These are phyloP conservation scores for Clarias macrocephalus DNA, from an alignment of 2,113 vertebrate species.

Conservation along the genomic window DNA sequence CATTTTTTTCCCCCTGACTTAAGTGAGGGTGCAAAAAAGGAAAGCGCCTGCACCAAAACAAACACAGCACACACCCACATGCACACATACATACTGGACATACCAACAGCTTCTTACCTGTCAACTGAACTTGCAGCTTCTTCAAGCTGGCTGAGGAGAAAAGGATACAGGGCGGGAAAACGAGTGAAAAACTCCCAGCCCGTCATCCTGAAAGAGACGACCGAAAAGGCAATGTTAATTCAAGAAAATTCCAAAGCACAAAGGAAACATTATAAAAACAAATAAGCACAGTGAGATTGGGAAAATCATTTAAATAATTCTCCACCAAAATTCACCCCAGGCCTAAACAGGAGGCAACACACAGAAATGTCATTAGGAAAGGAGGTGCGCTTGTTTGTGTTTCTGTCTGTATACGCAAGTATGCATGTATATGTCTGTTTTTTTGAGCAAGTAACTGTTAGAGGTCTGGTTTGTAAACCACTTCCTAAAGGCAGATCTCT, in stretches of 20 bases:
- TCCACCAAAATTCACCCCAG: neutral
- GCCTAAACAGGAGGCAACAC: constrained; percentile 4
- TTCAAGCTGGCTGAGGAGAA: constrained; percentile 88
- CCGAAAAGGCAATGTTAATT: neutral
- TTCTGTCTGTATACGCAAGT: neutral
- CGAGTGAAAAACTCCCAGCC: constrained; percentile 94
- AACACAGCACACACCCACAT: neutral
- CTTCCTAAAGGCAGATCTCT: constrained; percentile 60
- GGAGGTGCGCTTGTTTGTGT: neutral
- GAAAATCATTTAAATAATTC: neutral
- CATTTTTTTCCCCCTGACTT: neutral
- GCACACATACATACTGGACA: neutral
- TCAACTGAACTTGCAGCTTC: constrained; percentile 78
- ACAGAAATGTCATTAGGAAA: neutral
- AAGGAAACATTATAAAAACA: neutral
- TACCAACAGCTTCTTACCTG: constrained; percentile 76
- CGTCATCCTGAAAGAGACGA: constrained; percentile 82
- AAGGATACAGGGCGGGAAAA: constrained; percentile 90
- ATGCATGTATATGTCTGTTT: neutral
- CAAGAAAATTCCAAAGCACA: constrained; percentile 9
- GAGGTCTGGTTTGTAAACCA: constrained; percentile 60
- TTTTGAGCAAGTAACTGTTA: constrained; percentile 26
- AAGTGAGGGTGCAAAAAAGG: neutral
- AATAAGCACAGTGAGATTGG: neutral
- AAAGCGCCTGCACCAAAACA: neutral